Base-by-base conservation (phyloP, 2,113 vertebrate species). In the Eudorcas thomsonii region DNA sequence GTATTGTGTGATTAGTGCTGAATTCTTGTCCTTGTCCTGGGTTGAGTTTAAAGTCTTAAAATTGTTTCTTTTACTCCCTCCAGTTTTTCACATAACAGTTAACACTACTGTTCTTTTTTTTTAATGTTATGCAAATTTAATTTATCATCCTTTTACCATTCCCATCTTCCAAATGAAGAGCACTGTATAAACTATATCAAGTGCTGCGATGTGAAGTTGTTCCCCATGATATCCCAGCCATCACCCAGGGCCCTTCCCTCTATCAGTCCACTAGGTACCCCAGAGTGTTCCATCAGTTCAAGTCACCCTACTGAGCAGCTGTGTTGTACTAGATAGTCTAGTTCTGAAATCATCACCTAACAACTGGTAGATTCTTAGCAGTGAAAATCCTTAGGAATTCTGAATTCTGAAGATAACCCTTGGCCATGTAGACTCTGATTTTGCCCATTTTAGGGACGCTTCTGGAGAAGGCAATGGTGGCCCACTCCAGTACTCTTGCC, bases 1-100 rank as follows among this genome's bases (percentile, higher is more conserved):
- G 0, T 78, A 25, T 45, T n/a, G n/a, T 59, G 54, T 86, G 50
- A 28, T 90, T 59, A 26, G 23, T 62, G 7, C 55, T 23, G 43
- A 85, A 50, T 96, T 96, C 80, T 85, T 96, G 52, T 64, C 88
- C 84, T 50, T 96, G n/a, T 84, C 54, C 78, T 80, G 54, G 97
- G 54, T 43, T 88, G 26, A 86, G 26, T 19, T 54, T 21, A 52
- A 23, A 88, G 5, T 81, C 57, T 94, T 88, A 78, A 82, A 64
- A 55, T 17, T 43, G 0, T 78, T 50, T 64, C 45, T 96, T 86
- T 30, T 25, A 1, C 50, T 85, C 48, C 23, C 28, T 14, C 87
- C 77, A 91, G 0, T 87, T 95, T 86, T n/a, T 64, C 60, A 96
- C 25, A 43, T n/a, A 30, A 71, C 13, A 71, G 6, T 74, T 71